Base-by-base conservation (phyloP, 1,140 invertebrate genomes). In the Lutraria rhynchaena region DNA sequence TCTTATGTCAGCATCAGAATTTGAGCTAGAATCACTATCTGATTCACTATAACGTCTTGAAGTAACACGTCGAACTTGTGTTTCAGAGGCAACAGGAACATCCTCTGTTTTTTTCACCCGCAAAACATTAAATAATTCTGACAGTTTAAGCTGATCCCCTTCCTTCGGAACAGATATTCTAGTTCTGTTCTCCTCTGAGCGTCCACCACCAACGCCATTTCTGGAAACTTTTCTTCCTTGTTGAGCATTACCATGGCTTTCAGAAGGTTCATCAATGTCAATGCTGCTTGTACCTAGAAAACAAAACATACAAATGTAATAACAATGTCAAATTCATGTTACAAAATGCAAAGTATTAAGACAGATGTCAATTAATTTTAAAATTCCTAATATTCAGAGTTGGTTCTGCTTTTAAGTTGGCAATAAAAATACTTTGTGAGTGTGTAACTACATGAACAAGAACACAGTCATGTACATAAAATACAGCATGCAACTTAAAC, bases 1-100 rank as follows among this genome's bases (percentile, higher is more conserved):
- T 53, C 69, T 51, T 11, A 81, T 17, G 15, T 70, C 77, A 31
- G 22, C 27, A 74, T 81, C 78, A n/a, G 78, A 73, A n/a, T 60
- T 61, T 49, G 78, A 81, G 55, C 78, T 81, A 0, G 78, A 81
- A 33, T 81, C 78, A 65, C 78, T 81, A 63, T 81, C 78, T 3
- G 78, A 81, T 49, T 74, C 78, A 65, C 78, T 81, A 53, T 81
- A 81, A 9, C 58, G 35, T 41, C 78, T 41, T n/a, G 78, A 63
- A 9, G 44, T 81, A 24, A 81, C 31, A 11, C 46, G 55, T 33
- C 55, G 49, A 19, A 81, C 69, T 55, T 74, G 69, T 24, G 60
- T 81, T 19, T 81, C 78, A 27, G 27, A 44, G 31, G 19, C 13
- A 1, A n/a, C 15, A 17, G 19, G n/a, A 29, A 46, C 37, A 19